Percentiles rank a stretch among this genome's conserved stretches.
phyloP scores from a whole-genome alignment of 2,113 vertebrate genomes.

The Malurus alboscapulatus region DNA sequence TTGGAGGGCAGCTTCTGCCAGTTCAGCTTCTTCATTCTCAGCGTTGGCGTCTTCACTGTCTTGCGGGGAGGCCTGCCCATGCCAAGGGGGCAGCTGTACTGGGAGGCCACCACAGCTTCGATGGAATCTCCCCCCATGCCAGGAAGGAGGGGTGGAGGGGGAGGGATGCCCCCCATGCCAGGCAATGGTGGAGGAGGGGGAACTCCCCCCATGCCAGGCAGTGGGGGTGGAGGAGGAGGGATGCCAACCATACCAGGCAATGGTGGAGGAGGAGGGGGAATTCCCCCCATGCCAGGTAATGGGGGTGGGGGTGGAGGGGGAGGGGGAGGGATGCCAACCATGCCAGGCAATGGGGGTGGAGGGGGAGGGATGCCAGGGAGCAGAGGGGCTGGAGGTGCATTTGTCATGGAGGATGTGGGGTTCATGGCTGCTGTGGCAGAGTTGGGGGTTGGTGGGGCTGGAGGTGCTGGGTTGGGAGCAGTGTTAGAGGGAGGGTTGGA shows the following conservation, averaged over 20 bases:
- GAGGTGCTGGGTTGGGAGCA: neutral
- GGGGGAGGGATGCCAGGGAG: constrained; percentile 36
- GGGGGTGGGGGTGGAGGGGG: neutral
- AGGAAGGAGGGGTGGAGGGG: constrained; percentile 9
- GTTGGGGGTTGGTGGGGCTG: neutral
- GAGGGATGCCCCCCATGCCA: neutral
- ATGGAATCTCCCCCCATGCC: constrained; percentile 2
- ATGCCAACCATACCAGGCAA: neutral
- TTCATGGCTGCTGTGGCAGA: neutral
- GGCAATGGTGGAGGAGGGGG: constrained; percentile 15
- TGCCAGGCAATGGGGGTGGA: constrained; percentile 30
- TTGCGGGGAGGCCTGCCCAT: constrained; percentile 47
- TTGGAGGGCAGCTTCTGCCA: constrained; percentile 93
- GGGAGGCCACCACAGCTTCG: constrained; percentile 77
- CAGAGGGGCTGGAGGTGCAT: neutral
- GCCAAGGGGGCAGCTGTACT: constrained; percentile 68
- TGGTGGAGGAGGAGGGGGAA: constrained; percentile 47
- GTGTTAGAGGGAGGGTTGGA: constrained; percentile 14
- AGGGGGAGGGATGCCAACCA: neutral
- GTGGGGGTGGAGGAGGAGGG: constrained; percentile 54
- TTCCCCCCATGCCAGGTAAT: neutral
- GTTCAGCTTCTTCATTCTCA: constrained; percentile 97
- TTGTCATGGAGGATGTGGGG: neutral
- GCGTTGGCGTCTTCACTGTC: constrained; percentile 73
- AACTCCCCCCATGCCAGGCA: neutral